Conservation (phyloP, 2,888 invertebrate species). For the Cinara cedri region DNA sequence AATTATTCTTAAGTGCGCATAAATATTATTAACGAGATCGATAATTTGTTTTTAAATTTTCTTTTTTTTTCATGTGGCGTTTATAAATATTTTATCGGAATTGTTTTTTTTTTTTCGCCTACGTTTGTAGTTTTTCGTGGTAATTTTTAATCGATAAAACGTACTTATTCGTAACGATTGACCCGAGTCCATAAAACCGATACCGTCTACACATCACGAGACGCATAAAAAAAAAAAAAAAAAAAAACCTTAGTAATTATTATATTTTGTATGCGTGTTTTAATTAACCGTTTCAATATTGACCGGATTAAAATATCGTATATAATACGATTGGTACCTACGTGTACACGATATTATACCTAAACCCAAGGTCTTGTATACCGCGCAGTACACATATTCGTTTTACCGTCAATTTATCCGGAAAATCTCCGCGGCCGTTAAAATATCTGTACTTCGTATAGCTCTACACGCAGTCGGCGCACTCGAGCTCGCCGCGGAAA, state of each 20-base stretch:
- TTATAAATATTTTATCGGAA: neutral
- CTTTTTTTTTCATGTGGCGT: neutral
- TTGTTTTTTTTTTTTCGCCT: neutral
- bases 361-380: too few species aligned
- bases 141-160: slow-evolving; percentile 4
- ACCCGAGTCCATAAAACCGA: slow-evolving; percentile 5
- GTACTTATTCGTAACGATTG: neutral
- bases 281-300: slow-evolving; percentile 11
- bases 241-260: slow-evolving; percentile 34
- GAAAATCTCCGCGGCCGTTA: neutral
- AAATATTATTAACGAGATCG: too few species aligned
- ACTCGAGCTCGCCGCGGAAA: neutral
- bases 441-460: neutral
- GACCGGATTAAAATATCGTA: slow-evolving; percentile 17
- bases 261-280: neutral
- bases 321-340: too few species aligned
- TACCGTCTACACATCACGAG: neutral
- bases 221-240: too few species aligned
- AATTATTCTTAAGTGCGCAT: too few species aligned
- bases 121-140: neutral
- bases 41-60: too few species aligned
- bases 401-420: slow-evolving; percentile 13
- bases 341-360: too few species aligned
- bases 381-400: neutral
- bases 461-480: neutral